Conservation (phyloP, 2,113 vertebrate species). For the Trachemys scripta region DNA sequence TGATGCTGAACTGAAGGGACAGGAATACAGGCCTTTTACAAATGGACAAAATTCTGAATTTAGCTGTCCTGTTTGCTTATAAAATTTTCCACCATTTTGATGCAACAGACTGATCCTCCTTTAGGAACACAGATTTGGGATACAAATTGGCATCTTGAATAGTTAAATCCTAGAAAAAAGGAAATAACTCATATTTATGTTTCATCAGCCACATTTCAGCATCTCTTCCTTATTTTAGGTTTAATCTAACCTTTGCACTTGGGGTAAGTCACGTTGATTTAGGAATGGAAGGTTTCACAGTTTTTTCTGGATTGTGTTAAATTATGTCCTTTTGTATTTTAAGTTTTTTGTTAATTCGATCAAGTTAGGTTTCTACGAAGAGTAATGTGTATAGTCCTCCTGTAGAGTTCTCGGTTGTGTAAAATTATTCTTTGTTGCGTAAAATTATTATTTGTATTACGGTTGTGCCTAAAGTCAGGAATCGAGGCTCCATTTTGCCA, state of each 20-base stretch:
- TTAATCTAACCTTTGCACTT: background rate
- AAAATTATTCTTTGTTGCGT: background rate
- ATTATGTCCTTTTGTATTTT: background rate
- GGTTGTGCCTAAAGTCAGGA: background rate
- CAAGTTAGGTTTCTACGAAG: background rate
- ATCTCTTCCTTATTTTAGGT: rapidly evolving
- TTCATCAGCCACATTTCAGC: background rate
- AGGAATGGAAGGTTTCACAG: background rate
- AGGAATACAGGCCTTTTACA: background rate
- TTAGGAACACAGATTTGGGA: background rate
- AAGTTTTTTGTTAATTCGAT: background rate
- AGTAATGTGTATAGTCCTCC: background rate
- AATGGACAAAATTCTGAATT: background rate
- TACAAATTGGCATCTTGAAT: rapidly evolving
- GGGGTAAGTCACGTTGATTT: background rate
- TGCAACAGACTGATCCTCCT: background rate
- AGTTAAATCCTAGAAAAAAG: background rate
- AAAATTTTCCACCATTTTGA: background rate
- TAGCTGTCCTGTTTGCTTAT: background rate
- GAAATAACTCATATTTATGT: background rate
- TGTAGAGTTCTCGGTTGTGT: background rate
- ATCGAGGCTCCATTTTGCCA: background rate
- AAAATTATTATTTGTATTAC: background rate
- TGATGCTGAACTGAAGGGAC: background rate
- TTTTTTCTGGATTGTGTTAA: background rate